A percentile compares a stretch with the other conserved stretches of the same genome.
phyloP scores from a whole-genome alignment of 2,888 invertebrate genomes.

The Plebejus anna region DNA sequence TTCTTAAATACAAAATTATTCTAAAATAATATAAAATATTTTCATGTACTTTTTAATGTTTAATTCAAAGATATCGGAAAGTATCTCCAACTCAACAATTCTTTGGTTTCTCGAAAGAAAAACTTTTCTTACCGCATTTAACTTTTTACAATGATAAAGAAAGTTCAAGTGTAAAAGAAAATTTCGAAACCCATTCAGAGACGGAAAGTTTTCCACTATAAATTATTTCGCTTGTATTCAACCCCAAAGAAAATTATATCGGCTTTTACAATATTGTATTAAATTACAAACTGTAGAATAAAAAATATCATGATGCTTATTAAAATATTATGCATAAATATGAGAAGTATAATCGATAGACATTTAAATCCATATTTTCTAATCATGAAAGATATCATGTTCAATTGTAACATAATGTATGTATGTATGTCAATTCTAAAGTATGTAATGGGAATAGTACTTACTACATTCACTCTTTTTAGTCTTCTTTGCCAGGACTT shows the following conservation, averaged over 20 bases:
- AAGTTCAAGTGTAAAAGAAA: background rate
- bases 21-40: too few species aligned
- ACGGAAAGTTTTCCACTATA: background rate
- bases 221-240: background rate
- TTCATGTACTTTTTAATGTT: too few species aligned
- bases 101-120: background rate
- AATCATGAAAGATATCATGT: too few species aligned
- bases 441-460: background rate
- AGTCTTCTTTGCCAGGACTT: background rate
- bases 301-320: too few species aligned
- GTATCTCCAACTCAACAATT: background rate
- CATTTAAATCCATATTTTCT: too few species aligned
- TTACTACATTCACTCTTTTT: background rate
- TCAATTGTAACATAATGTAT: too few species aligned
- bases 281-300: too few species aligned
- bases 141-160: background rate
- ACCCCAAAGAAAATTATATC: background rate
- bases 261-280: background rate
- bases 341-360: too few species aligned
- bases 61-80: background rate
- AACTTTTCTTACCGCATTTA: background rate
- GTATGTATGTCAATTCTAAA: too few species aligned
- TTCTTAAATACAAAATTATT: too few species aligned
- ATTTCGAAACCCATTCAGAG: background rate
- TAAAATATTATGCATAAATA: too few species aligned